A percentile compares a stretch with the other conserved stretches of the same genome.
phyloP scores from a whole-genome alignment of 2,113 vertebrate genomes.

The Phycodurus eques region DNA sequence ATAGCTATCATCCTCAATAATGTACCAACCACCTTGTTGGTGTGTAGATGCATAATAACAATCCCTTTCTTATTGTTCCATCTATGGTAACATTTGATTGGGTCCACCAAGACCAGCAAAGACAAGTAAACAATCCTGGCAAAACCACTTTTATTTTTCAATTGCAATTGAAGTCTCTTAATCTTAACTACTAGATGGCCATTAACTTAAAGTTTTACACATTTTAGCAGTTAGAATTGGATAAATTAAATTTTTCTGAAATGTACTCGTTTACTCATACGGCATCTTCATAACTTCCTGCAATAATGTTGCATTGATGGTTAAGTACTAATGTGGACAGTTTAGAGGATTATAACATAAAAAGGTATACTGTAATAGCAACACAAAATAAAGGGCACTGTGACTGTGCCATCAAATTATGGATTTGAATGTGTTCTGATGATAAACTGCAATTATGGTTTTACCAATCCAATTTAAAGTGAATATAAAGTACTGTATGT shows the following conservation, averaged over 20 bases:
- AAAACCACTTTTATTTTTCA: constrained; percentile 23
- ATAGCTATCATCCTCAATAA: constrained; percentile 18
- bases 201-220: background rate
- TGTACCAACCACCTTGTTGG: constrained; percentile 1
- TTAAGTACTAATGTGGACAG: background rate
- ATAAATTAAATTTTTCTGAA: constrained; percentile 5
- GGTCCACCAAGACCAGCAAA: constrained; percentile 12
- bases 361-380: background rate
- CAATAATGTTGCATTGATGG: background rate
- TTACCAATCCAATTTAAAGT: too few species aligned
- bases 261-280: constrained; percentile 2
- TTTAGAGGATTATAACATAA: background rate
- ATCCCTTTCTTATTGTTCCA: background rate
- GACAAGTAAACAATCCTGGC: constrained; percentile 15
- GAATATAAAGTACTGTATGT: too few species aligned
- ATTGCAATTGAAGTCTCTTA: constrained; percentile 16
- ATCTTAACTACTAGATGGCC: constrained; percentile 4
- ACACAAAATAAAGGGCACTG: too few species aligned
- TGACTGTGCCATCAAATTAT: too few species aligned
- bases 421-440: too few species aligned
- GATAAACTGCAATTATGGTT: too few species aligned
- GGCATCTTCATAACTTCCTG: background rate
- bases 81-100: background rate
- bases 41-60: background rate
- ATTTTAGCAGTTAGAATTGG: background rate